Evolutionary conservation across 1,140 invertebrate species (phyloP), one percentile per base, ranked within the genome.

Genomic region (Dendroctonus valens): DNA sequence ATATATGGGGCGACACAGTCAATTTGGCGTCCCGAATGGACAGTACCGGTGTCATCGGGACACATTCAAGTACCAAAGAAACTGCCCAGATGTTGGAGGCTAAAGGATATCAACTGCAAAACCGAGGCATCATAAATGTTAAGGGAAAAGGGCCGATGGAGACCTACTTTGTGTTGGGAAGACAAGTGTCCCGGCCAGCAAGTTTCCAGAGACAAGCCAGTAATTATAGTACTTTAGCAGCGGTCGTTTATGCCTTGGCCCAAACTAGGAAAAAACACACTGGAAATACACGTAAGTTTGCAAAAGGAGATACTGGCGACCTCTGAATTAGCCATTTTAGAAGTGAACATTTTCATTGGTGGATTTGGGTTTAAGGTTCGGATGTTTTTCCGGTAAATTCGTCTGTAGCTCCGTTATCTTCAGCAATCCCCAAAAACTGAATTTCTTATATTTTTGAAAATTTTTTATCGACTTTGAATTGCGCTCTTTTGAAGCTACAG

Each of bases 71-170:
- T 95, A 14, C 91, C 5, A 88, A 87, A 70, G 88, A 91, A 54
- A 92, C 91, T 0, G 91, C 91, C 6, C 87, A 88, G 88, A 83
- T 91, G 70, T 75, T 94, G 46, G 85, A 88, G 67, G 81, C 83
- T 0, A 79, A 85, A 70, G 91, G 90, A 0, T 93, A 89, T 74
- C 81, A 87, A 68, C 80, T 91, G 39, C 85, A 91, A 72, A 85
- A 87, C 72, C 85, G 96, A 9, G 95, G 94, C 0, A 77, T 87
- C 9, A 89, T 97, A 40, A 87, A 90, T 63, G 94, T 98, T 0
- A 97, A 97, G 78, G 95, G 94, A 12, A 97, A 97, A 81, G 95
- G 95, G 0, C 86, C 89, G 61, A 97, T 98, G 95, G 91, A 93
- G 76, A 97, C 95, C 0, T 96, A 91, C 79, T 96, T 93, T 78